phyloP scores from a whole-genome alignment of 2,797 vertebrate species.

The Chaetophractus vellerosus region DNA sequence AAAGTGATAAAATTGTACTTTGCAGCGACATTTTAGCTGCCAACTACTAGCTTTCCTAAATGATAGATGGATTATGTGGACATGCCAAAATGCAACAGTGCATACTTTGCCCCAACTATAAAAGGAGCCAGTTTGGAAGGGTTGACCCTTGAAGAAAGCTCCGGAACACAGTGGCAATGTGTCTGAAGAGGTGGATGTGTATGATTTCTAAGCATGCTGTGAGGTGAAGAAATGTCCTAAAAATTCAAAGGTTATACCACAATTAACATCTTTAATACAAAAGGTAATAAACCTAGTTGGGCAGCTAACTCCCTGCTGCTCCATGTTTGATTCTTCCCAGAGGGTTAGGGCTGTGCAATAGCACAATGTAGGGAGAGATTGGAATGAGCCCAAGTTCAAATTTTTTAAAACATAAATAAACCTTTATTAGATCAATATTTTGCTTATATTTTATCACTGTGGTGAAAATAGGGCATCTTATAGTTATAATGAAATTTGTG shows the following conservation, averaged over 20 bases:
- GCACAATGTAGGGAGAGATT: neutral
- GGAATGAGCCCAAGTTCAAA: neutral
- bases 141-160: neutral
- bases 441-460: conserved; percentile 35
- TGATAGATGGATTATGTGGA: neutral
- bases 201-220: neutral
- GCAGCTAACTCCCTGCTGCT: neutral
- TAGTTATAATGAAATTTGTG: conserved; percentile 18
- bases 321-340: neutral
- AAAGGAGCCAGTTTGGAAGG: neutral
- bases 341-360: neutral
- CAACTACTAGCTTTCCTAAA: neutral
- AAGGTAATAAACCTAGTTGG: neutral
- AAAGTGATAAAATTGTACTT: neutral
- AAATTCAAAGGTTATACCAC: neutral
- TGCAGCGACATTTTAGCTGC: neutral
- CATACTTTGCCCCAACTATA: neutral
- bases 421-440: neutral
- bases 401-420: neutral
- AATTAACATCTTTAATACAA: conserved; percentile 17
- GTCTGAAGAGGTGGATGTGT: neutral
- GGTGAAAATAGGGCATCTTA: neutral
- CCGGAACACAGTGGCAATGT: neutral
- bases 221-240: conserved; percentile 46
- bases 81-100: neutral